Evolutionary conservation across 2,797 vertebrate genomes (phyloP).

Genomic region (Chaunax sp.): DNA sequence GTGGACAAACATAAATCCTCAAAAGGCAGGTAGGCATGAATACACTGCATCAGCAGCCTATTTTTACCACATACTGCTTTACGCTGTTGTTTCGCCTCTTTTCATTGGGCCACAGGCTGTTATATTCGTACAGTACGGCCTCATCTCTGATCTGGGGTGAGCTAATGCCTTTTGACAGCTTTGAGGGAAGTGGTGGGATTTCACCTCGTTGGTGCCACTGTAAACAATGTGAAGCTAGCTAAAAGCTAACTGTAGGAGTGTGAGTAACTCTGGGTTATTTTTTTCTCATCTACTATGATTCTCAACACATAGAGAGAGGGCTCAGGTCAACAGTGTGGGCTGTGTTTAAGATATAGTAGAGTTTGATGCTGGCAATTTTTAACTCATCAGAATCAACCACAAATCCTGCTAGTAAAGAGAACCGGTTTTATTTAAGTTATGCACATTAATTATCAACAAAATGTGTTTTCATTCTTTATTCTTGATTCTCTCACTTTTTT

Average conservation of each 20-base stretch:
- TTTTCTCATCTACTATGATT: too few relatives aligned
- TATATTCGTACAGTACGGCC: conserved; percentile 43
- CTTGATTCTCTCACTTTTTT: too few relatives aligned
- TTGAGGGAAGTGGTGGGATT: conserved; percentile 41
- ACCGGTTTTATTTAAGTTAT: too few relatives aligned
- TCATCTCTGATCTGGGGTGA: conserved; percentile 20
- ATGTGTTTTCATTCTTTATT: too few relatives aligned
- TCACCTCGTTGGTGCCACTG: conserved; percentile 22
- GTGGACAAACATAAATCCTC: conserved; percentile 47
- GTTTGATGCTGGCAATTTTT: conserved; percentile 4
- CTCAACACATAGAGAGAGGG: conserved; percentile 15
- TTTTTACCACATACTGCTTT: conserved; percentile 55
- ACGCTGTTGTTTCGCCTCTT: conserved; percentile 29
- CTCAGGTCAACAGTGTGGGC: conserved; percentile 8
- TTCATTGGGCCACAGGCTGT: conserved; percentile 26
- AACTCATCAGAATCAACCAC: too few relatives aligned
- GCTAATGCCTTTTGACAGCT: conserved; percentile 54
- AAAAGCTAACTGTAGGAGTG: conserved; percentile 20
- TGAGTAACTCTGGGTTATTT: conserved; percentile 40
- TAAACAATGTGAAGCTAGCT: conserved; percentile 16
- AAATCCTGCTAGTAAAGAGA: too few relatives aligned
- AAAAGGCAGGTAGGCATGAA: conserved; percentile 47
- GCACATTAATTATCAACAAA: too few relatives aligned
- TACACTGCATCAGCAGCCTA: conserved; percentile 45
- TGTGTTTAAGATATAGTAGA: conserved; percentile 19